phyloP scores from a whole-genome alignment of 2,797 vertebrate genomes.

The Florisuga fusca region DNA sequence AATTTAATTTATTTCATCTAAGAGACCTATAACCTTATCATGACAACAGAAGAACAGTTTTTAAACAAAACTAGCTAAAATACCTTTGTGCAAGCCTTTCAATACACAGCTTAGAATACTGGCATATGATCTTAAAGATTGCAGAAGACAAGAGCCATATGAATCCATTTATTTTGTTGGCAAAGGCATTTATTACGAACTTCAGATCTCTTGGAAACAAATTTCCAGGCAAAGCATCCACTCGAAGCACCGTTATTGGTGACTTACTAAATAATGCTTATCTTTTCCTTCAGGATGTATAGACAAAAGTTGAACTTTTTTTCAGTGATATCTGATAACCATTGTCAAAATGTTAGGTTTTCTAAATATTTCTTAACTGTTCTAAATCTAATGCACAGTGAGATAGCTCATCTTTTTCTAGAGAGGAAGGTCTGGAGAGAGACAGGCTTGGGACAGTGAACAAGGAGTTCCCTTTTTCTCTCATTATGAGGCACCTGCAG shows the following conservation, averaged over 20 bases:
- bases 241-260: neutral
- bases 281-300: neutral
- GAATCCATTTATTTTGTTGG: neutral
- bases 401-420: neutral
- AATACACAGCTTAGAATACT: neutral
- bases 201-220: neutral
- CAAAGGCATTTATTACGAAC: neutral
- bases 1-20: neutral
- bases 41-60: neutral
- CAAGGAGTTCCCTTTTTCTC: neutral
- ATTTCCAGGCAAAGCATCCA: neutral
- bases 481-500: neutral
- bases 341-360: rapidly evolving
- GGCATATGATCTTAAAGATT: neutral
- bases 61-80: neutral
- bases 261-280: neutral
- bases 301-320: neutral
- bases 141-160: rapidly evolving
- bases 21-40: neutral
- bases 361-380: neutral
- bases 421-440: neutral
- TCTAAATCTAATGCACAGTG: neutral
- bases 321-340: neutral
- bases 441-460: neutral
- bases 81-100: neutral